Percentiles rank a stretch among this genome's conserved stretches.
Evolutionary conservation across 2,888 invertebrate genomes (phyloP).

Genomic region (Polyploca ridens): DNA sequence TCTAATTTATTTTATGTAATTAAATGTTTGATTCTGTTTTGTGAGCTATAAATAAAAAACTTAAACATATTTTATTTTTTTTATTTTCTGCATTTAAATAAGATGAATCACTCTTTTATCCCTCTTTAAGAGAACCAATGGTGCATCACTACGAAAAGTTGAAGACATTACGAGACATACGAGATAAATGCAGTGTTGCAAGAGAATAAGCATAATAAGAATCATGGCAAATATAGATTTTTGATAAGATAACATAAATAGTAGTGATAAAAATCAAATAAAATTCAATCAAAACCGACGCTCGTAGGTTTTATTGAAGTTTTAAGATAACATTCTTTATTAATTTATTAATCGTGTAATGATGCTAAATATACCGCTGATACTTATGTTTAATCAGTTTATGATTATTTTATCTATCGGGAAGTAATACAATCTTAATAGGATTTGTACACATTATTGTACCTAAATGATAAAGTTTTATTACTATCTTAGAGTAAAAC

Average conservation of each 20-base stretch:
- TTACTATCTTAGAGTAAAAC: background rate
- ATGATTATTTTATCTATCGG: background rate
- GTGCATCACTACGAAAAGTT: background rate
- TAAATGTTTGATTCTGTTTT: too few relatives aligned
- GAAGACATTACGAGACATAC: background rate
- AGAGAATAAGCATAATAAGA: background rate
- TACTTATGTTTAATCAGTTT: background rate
- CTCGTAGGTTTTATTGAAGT: background rate
- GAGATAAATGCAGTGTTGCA: background rate
- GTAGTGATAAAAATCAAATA: background rate
- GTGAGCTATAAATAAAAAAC: too few relatives aligned
- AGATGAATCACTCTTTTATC: too few relatives aligned
- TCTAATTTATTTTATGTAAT: too few relatives aligned
- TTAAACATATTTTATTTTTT: too few relatives aligned
- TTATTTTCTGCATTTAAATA: too few relatives aligned
- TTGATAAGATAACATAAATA: background rate
- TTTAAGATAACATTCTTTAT: background rate
- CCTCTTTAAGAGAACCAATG: background rate
- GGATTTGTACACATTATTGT: background rate
- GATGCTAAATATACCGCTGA: background rate
- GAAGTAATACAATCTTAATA: background rate
- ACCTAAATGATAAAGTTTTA: background rate
- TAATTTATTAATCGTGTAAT: background rate
- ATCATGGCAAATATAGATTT: background rate
- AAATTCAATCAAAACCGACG: constrained; percentile 5